Base-by-base conservation (phyloP, 2,113 vertebrate species). In the Malurus alboscapulatus region DNA sequence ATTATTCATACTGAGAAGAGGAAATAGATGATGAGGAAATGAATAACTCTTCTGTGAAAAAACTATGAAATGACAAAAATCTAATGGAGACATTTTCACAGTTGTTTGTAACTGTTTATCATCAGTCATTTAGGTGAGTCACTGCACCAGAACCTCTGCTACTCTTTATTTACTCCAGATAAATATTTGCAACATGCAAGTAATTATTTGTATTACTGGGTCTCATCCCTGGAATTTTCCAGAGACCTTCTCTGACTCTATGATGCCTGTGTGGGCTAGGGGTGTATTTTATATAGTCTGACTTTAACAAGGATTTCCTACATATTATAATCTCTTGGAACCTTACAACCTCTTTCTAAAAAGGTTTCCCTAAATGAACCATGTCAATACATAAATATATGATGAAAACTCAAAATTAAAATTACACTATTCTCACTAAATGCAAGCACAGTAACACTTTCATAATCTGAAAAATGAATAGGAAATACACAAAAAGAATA, bases 21-120 rank as follows among this genome's bases (percentile, higher is more conserved):
- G 81, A 96, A 95, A 91, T 21, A 57, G 67, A 91, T 63, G 66
- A 91, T 66, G 77, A 83, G 81, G 85, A 94, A 94, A 76, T 59
- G 24, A 40, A 55, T 87, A 93, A 88, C 44, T 89, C 25, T 7
- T 68, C 55, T 63, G 51, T 69, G 54, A 87, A 88, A 86, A 86
- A 82, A 84, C n/a, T 48, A 7, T 74, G 78, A 82, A 88, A 67
- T 57, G 40, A 83, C 18, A 79, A 88, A 82, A 93, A 83, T 54
- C 24, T 34, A 32, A 69, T 14, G 38, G 78, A 88, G 38, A 62
- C 6, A 14, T 84, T 95, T 61, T 66, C 61, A 50, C 26, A 57
- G 65, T 74, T 81, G 54, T 74, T 88, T 89, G 19, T 42, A 86
- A 26, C 47, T 92, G 83, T 93, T 95, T 85, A 93, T 65, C 50